Evolutionary conservation across 2,113 vertebrate species (phyloP), one percentile per base, ranked within the genome.

Genomic region (Gasterosteus nipponicus): DNA sequence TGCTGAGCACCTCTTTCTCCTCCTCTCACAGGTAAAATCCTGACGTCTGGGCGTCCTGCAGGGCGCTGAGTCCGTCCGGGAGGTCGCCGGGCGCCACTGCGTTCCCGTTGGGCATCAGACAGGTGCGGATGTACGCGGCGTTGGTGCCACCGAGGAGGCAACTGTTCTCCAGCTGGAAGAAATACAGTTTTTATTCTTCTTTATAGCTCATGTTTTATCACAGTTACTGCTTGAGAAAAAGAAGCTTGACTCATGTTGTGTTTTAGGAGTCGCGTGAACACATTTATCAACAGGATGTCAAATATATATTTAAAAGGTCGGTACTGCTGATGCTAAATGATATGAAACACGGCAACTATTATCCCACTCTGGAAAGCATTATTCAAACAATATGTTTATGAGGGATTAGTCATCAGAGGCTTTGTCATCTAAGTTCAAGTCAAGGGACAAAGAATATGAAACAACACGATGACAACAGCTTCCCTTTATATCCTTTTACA

Each of bases 1-100:
- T 29, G 7, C 16, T 4, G 18, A 18, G 18, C 4, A 10, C 3
- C 10, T 49, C 16, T 7, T 11, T 68, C n/a, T 31, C 39, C 39
- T 67, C 29, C 35, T 16, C 16, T 91, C 92, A 95, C 69, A 95
- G 87, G 59, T 89, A 91, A 72, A 92, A 94, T 66, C 90, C 86
- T 3, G 89, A 44, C 3, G 75, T 85, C 47, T 88, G 88, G 18
- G 87, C 75, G 89, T 93, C 92, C n/a, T 86, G 31, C 0, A 85
- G 74, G 56, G 77, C 51, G 22, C 87, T 72, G 26, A 90, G 88
- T 1, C 19, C 74, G 56, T 90, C 89, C 0, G 87, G 58, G 57
- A 87, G 57, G 86, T 84, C 78, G 9, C 39, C 11, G 0, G 72
- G 1, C 5, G 35, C 39, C 35, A 59, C 54, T 0, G 19, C 53